Evolutionary conservation across 2,888 invertebrate species (phyloP).

Genomic region (Aporophyla nigra): DNA sequence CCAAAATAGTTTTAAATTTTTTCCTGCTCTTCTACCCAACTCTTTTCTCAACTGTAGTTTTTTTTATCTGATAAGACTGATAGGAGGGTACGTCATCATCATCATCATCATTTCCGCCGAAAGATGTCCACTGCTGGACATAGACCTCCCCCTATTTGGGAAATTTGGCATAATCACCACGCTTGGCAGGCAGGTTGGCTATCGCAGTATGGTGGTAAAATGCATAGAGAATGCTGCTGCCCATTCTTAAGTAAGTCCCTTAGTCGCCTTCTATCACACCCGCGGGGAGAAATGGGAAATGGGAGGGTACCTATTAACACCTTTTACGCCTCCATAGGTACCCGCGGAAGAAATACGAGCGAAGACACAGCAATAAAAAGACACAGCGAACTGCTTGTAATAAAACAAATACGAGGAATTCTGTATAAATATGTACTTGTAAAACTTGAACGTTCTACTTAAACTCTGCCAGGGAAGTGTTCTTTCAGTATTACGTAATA

Average conservation of each 20-base stretch:
- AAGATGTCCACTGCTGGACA: too few species aligned
- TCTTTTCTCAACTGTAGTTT: background rate
- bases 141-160: too few species aligned
- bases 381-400: conserved; percentile 11
- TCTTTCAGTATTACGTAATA: conserved; percentile 23
- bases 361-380: conserved; percentile 17
- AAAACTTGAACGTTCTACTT: conserved; percentile 37
- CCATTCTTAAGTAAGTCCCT: too few species aligned
- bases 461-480: conserved; percentile 7
- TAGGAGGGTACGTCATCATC: too few species aligned
- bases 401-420: conserved; percentile 41
- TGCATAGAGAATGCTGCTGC: too few species aligned
- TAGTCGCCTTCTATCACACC: too few species aligned
- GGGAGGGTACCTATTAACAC: background rate
- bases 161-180: too few species aligned
- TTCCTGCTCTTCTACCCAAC: background rate
- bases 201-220: too few species aligned
- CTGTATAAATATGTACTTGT: conserved; percentile 34
- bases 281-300: too few species aligned
- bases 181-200: too few species aligned
- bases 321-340: background rate
- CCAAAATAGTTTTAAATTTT: background rate
- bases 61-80: background rate
- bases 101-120: too few species aligned
- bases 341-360: conserved; percentile 1